Base-by-base conservation (phyloP, 2,113 vertebrate genomes). In the Heterotis niloticus region DNA sequence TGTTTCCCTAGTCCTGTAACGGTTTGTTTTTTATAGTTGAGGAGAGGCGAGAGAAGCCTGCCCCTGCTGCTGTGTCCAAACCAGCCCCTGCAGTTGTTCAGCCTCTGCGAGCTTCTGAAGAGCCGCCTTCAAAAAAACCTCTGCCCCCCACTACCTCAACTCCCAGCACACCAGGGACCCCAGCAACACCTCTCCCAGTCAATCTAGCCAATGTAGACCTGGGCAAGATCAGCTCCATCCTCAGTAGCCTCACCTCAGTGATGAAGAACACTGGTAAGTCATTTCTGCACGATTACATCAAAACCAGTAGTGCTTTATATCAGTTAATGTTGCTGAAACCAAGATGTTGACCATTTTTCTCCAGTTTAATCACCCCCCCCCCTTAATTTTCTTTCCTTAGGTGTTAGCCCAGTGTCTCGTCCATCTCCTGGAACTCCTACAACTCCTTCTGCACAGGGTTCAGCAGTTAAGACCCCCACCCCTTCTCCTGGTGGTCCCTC, bases 181-280 rank as follows among this genome's bases (percentile, higher is more conserved):
- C 93, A 85, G 78, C 88, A 74, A 1, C 86, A n/a, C 10, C 86
- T 1, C 84, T 98, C 85, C 96, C 95, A 69, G 85, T 93, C 74
- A 98, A 96, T 87, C 88, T 99, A 84, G 96, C 96, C 79, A 99
- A 98, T 13, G 97, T 99, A 84, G 98, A 99, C 89, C 88, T 99
- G 84, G 98, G 96, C 24, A 99, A 99, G 88, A 99, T 99, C 90
- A 98, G 96, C 89, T 99, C 98, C 81, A 99, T 99, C 70, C 94
- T 99, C 10, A 99, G 92, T 88, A 98, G 96, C 14, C 86, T 99
- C 73, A 98, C 96, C 0, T 96, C 95, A 0, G 98, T 95, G 34
- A 98, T 99, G 98, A 99, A 99, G 86, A 97, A 90, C 60, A 98
- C 98, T 84, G 94, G 98, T 99, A 84, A 89, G 95, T 86, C 77